Percentiles rank a stretch among this genome's conserved stretches.
These are phyloP conservation scores for Sapayoa aenigma DNA, from an alignment of 2,113 vertebrate species.

Conservation along the genomic window DNA sequence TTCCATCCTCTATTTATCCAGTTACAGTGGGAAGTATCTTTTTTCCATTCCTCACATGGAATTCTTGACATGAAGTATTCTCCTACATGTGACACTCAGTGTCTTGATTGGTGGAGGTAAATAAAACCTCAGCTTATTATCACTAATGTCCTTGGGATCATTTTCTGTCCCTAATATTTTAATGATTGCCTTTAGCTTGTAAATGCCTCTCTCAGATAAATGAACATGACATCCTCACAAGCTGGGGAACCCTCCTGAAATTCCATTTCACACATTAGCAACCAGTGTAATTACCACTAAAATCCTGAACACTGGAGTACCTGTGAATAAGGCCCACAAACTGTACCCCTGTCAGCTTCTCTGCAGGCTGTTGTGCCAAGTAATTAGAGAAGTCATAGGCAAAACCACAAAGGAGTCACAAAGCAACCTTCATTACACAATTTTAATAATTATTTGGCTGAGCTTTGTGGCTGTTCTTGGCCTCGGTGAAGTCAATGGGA, in stretches of 20 bases:
- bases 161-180: conserved; percentile 60
- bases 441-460: neutral
- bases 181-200: conserved; percentile 51
- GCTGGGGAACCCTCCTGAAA: conserved; percentile 38
- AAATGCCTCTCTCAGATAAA: conserved; percentile 61
- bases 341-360: neutral
- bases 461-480: neutral
- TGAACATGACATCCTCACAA: conserved; percentile 43
- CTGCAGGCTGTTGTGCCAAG: neutral
- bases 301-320: conserved; percentile 33
- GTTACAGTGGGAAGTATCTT: neutral
- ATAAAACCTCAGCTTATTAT: conserved; percentile 45
- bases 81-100: neutral
- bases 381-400: neutral
- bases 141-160: conserved; percentile 45
- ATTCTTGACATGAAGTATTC: conserved; percentile 14
- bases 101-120: conserved; percentile 4
- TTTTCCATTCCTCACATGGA: conserved; percentile 12
- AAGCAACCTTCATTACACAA: neutral
- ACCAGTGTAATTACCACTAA: conserved; percentile 39
- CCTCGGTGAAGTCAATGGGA: neutral
- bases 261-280: conserved; percentile 24
- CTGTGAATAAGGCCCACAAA: conserved; percentile 28
- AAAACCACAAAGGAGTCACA: neutral
- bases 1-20: neutral